Evolutionary conservation across 2,113 vertebrate species (phyloP).

Genomic region (Vombatus ursinus): DNA sequence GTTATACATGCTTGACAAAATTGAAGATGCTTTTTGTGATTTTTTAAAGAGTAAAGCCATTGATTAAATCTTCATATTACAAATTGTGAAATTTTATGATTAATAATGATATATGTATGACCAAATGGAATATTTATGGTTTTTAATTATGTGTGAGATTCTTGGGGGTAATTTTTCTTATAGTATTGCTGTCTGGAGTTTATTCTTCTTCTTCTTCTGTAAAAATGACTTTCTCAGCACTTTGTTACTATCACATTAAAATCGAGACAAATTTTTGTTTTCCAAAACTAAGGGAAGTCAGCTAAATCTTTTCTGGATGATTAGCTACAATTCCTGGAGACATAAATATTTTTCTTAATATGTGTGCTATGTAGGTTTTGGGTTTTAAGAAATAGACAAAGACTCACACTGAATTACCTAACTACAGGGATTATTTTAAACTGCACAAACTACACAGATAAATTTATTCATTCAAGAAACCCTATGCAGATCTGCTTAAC

Average conservation of each 20-base stretch:
- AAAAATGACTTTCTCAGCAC: no score
- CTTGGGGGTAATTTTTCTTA: no score
- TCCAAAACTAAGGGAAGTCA: background rate
- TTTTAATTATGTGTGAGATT: no score
- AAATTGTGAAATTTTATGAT: no score
- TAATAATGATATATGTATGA: no score
- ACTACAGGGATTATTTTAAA: background rate
- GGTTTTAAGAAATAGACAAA: background rate
- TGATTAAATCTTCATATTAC: no score
- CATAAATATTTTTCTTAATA: background rate
- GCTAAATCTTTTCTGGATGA: background rate
- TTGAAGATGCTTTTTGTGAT: background rate
- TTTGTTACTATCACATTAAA: background rate
- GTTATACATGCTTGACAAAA: background rate
- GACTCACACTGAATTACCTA: background rate
- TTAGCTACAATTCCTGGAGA: background rate
- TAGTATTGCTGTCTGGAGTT: no score
- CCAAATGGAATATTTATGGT: no score
- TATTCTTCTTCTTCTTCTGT: no score
- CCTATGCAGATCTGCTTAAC: background rate
- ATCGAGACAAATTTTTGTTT: background rate
- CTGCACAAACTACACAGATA: background rate
- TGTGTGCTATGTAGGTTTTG: background rate
- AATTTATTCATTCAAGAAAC: background rate
- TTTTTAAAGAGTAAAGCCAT: background rate